Evolutionary conservation across 2,113 vertebrate genomes (phyloP).

Genomic region (Odocoileus virginianus): DNA sequence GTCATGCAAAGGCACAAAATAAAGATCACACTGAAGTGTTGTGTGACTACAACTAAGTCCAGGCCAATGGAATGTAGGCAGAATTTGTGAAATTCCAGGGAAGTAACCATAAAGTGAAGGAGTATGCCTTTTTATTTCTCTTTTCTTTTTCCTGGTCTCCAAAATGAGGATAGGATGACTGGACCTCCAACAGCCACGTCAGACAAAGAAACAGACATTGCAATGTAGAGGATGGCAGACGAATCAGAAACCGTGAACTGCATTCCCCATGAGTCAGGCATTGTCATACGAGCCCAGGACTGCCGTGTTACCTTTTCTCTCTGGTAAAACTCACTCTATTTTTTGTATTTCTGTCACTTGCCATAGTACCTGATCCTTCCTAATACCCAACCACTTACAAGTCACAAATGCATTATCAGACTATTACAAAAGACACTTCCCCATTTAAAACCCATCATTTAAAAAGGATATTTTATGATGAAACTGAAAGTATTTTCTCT

Average conservation of each 20-base stretch:
- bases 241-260: too few relatives aligned
- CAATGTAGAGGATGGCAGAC: not conserved
- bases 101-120: not conserved
- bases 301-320: not conserved
- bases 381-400: not conserved
- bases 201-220: not conserved
- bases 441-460: not conserved
- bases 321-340: not conserved
- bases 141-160: not conserved
- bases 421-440: not conserved
- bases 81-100: not conserved
- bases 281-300: rapidly evolving
- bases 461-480: not conserved
- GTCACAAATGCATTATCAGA: not conserved
- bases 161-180: not conserved
- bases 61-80: not conserved
- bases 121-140: not conserved
- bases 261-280: rapidly evolving
- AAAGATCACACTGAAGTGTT: not conserved
- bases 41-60: not conserved
- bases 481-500: not conserved
- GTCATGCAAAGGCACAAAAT: not conserved
- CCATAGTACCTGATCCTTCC: not conserved
- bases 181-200: not conserved
- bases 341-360: not conserved